Base-by-base conservation (phyloP, 2,113 vertebrate species). In the Candoia aspera region DNA sequence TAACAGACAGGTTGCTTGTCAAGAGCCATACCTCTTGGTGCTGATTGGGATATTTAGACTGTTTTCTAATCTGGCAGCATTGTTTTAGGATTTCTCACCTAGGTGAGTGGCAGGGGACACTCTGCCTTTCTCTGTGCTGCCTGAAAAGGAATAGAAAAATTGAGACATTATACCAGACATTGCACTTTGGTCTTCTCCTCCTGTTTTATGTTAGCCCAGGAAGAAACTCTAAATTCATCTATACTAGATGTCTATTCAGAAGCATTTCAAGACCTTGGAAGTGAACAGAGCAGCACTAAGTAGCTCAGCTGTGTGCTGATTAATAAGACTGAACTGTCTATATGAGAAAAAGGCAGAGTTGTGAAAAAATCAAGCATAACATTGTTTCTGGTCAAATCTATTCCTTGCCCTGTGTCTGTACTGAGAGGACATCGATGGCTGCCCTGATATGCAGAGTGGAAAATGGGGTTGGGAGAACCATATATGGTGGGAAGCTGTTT, bases 281-380 rank as follows among this genome's bases (percentile, higher is more conserved):
- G 88, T 86, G 87, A 64, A 49, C 33, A 59, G 88, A 90, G 91
- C 59, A 88, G 64, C 55, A 59, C 64, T 87, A 87, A 79, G 85
- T 3, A 10, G 4, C 23, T 86, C 13, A n/a, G 29, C 26, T 68
- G 79, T 24, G 10, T 85, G 87, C 12, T 29, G 29, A n/a, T 26
- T 19, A 60, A 42, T 64, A 5, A 5, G 24, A 46, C 21, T 13
- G 55, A 57, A 23, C 64, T 15, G 29, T 62, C 62, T 33, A 42
- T 62, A 4, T 54, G 64, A 60, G 57, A n/a, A 37, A 26, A 54
- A 57, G n/a, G 23, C 24, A 24, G 26, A 26, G 37, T n/a, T 46
- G 11, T 26, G 37, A 46, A 79, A 57, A 13, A 88, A 54, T 84
- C 19, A 24, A 33, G 8, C 54, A 17, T 73, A 6, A 8, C 15